These are phyloP conservation scores for Calidris pugnax DNA, from an alignment of 2,113 vertebrate genomes.

Conservation along the genomic window DNA sequence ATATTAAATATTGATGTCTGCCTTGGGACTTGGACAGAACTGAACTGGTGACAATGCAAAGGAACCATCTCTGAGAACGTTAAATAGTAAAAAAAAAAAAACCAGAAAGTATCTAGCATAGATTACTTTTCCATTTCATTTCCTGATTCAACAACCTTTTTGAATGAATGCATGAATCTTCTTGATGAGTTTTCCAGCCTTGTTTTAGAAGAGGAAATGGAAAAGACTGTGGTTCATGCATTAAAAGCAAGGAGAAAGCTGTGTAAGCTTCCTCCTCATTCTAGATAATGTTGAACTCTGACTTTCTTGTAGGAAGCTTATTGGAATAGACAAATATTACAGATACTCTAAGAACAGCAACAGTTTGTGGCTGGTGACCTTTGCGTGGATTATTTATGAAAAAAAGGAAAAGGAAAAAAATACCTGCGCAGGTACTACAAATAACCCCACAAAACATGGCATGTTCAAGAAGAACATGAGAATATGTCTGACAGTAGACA, in stretches of 20 bases:
- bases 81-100: conserved; percentile 7
- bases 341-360: neutral
- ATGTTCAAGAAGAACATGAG: neutral
- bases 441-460: neutral
- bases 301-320: conserved; percentile 1
- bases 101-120: neutral
- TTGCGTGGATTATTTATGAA: neutral
- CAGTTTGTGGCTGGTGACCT: neutral
- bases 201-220: conserved; percentile 66
- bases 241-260: conserved; percentile 20
- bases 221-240: conserved; percentile 61
- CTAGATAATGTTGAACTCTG: conserved; percentile 14
- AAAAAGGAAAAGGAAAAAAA: neutral
- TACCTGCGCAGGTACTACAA: neutral
- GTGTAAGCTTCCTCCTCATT: conserved; percentile 38
- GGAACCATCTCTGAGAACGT: neutral
- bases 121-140: conserved; percentile 74
- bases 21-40: neutral
- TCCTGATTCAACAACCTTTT: conserved; percentile 61
- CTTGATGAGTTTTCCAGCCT: conserved; percentile 76
- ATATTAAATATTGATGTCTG: neutral
- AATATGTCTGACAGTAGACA: neutral
- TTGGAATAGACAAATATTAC: neutral
- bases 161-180: conserved; percentile 67
- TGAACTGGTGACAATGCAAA: neutral